phyloP scores from a whole-genome alignment of 2,888 invertebrate species.

The Adelphocoris suturalis region DNA sequence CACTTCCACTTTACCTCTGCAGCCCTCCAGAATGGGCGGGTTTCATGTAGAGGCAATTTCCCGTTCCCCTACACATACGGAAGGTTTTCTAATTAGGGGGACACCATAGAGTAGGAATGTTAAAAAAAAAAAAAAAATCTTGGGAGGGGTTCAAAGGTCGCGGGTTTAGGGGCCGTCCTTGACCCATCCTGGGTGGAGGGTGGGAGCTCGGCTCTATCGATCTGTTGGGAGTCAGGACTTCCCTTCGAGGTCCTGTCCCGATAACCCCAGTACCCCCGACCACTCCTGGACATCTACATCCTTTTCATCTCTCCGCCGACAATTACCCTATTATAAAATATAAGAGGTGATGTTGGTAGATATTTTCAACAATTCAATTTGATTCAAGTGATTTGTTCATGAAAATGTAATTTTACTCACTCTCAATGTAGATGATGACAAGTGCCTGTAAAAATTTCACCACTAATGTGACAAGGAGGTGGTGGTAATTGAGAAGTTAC shows the following conservation, averaged over 20 bases:
- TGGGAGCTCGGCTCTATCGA: slow-evolving; percentile 53
- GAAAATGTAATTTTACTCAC: too few relatives aligned
- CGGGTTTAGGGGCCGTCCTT: slow-evolving; percentile 54
- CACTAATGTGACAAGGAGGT: too few relatives aligned
- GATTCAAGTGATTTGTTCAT: too few relatives aligned
- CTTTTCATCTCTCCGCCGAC: not conserved
- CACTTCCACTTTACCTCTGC: not conserved
- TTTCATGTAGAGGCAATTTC: not conserved
- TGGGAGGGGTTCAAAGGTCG: slow-evolving; percentile 61
- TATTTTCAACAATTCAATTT: too few relatives aligned
- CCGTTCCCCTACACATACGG: not conserved
- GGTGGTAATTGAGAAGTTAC: too few relatives aligned
- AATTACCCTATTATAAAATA: not conserved
- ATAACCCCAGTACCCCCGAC: slow-evolving; percentile 32
- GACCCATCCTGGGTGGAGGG: slow-evolving; percentile 57
- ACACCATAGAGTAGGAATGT: not conserved
- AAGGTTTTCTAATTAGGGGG: slow-evolving; percentile 32
- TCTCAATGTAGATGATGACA: too few relatives aligned
- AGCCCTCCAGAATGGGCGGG: not conserved
- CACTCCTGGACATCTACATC: slow-evolving; percentile 31
- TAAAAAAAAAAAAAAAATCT: not conserved
- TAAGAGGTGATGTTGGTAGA: too few relatives aligned
- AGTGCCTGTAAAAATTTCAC: too few relatives aligned
- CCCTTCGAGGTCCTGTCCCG: slow-evolving; percentile 33
- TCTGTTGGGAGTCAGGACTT: slow-evolving; percentile 58